Evolutionary conservation across 1,140 invertebrate genomes (phyloP).

Genomic region (Dufourea novaeangliae): DNA sequence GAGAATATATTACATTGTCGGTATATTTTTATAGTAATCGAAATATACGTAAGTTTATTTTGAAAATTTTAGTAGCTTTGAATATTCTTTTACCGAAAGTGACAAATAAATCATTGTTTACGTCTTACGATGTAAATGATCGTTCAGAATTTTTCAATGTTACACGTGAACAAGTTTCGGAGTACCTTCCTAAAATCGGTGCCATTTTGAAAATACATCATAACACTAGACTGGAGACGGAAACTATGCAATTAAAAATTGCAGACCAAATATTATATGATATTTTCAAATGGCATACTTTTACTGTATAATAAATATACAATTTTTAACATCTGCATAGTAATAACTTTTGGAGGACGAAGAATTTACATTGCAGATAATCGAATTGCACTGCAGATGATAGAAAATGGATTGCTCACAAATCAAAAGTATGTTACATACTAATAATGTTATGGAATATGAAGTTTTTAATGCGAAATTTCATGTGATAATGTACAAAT

Average conservation of each 20-base stretch:
- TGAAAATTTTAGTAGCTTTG: conserved; percentile 16
- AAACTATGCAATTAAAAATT: conserved; percentile 6
- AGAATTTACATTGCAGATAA: conserved; percentile 15
- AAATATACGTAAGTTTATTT: conserved; percentile 28
- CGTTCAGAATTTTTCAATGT: not conserved
- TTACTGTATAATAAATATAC: not conserved
- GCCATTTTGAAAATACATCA: conserved; percentile 39
- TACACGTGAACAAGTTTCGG: not conserved
- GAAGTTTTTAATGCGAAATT: conserved; percentile 72
- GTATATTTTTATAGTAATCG: conserved; percentile 42
- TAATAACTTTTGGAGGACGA: conserved; percentile 11
- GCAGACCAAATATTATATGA: not conserved
- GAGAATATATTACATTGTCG: conserved; percentile 5
- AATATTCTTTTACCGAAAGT: conserved; percentile 16
- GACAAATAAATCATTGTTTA: conserved; percentile 20
- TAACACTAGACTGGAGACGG: conserved; percentile 17
- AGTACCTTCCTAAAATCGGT: conserved; percentile 25
- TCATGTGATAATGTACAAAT: conserved; percentile 75
- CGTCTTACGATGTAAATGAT: not conserved
- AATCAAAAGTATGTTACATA: conserved; percentile 60
- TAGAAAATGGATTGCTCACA: conserved; percentile 49
- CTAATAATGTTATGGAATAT: conserved; percentile 65
- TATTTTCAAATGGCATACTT: not conserved
- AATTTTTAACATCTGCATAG: conserved; percentile 35
- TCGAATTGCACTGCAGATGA: not conserved